Evolutionary conservation across 2,888 invertebrate genomes (phyloP).

Genomic region (Agrochola lychnidis): DNA sequence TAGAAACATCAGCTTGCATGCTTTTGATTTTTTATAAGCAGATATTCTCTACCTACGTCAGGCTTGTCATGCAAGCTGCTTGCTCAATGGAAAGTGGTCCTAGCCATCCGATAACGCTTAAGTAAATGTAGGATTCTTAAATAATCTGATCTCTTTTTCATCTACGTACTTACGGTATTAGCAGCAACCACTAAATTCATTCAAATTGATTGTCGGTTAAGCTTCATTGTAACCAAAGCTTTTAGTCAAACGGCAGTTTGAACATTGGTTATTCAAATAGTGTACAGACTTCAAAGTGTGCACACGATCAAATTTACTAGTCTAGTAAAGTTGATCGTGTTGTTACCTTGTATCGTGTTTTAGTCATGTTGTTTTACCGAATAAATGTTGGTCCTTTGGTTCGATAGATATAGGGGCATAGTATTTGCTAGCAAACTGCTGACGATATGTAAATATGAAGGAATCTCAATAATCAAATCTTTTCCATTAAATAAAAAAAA

Average conservation of each 20-base stretch:
- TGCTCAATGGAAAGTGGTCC: not conserved
- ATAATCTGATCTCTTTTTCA: too few species aligned
- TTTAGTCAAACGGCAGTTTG: conserved; percentile 22
- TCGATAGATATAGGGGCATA: not conserved
- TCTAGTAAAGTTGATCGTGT: too few species aligned
- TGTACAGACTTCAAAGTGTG: conserved; percentile 17
- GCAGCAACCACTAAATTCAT: conserved; percentile 10
- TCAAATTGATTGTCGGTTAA: conserved; percentile 13
- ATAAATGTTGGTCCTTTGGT: not conserved
- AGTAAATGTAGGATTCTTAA: too few species aligned
- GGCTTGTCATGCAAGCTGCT: not conserved
- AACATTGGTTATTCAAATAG: conserved; percentile 15
- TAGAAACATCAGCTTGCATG: not conserved
- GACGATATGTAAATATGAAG: not conserved
- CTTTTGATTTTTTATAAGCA: not conserved
- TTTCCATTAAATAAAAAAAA: not conserved
- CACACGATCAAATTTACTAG: not conserved
- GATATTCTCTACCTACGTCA: not conserved
- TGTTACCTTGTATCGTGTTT: not conserved
- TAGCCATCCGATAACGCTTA: not conserved
- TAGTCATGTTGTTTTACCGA: conserved; percentile 4
- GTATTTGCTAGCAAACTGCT: not conserved
- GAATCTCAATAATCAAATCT: conserved; percentile 19
- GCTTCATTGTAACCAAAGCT: conserved; percentile 10
- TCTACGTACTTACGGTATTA: too few species aligned